Base-by-base conservation (phyloP, 64 coral and sea anemone genomes). In the Pocillopora damicornis region DNA sequence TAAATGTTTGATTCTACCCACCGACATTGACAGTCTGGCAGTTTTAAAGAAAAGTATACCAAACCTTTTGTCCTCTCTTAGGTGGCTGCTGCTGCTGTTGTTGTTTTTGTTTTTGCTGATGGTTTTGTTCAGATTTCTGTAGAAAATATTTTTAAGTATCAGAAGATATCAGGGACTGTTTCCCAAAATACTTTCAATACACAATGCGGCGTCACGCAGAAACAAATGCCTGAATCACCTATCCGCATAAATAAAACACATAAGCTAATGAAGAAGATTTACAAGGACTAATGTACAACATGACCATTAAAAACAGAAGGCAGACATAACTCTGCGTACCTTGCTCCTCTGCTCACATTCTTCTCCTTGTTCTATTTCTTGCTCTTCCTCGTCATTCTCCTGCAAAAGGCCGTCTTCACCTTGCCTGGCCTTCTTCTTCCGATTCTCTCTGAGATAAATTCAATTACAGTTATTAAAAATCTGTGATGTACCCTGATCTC, bases 1-100 rank as follows among this genome's bases (percentile, higher is more conserved):
- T 30, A 30, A 30, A 30, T 30, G 30, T 30, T 30, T 30, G 0
- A 30, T 30, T 30, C 30, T n/a, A n/a, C n/a, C n/a, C n/a, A n/a
- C n/a, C n/a, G n/a, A n/a, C n/a, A 30, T 30, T 30, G 30, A 30
- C 30, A 30, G 30, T 30, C 30, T 30, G 30, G 30, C 30, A 30
- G 30, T 30, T 30, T 30, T 30, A 30, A 30, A 30, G 30, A 30
- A 30, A 30, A 30, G 30, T 30, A 30, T 30, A 30, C 30, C 30
- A 30, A 30, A 95, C 93, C 93, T 95, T 95, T 60, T 95, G 87
- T 63, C 93, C 93, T 89, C 93, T 82, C 71, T 95, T 95, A 4
- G 79, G 78, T 73, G 76, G 16, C 30, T 78, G 88, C 45, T 91
- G 93, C 18, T 88, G 89, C 26, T 88, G 89, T 73, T 95, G 83